These are phyloP conservation scores for Microtus richardsoni DNA, from an alignment of 2,113 vertebrate species.

Conservation along the genomic window DNA sequence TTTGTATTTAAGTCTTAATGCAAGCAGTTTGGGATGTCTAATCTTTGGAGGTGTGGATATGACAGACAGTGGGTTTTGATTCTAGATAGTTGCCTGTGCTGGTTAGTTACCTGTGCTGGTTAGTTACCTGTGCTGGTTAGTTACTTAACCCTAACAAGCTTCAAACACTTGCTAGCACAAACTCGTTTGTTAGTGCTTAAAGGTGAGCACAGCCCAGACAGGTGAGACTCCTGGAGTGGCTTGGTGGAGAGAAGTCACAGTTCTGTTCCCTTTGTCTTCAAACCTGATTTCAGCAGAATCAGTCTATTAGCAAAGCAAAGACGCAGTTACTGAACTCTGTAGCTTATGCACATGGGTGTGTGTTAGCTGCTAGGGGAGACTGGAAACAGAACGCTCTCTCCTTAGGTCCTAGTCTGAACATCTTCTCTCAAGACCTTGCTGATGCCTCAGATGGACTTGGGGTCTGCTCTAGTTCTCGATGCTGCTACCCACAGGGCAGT, in stretches of 20 bases:
- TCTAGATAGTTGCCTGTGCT: neutral
- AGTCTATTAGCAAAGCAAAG: neutral
- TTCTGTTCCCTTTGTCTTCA: neutral
- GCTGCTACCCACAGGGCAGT: neutral
- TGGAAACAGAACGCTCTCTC: neutral
- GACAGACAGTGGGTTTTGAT: neutral
- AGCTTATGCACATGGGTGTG: neutral
- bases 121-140: neutral
- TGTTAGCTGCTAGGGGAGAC: neutral
- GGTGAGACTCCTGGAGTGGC: neutral
- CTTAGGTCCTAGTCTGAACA: neutral
- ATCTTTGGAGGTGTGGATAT: neutral
- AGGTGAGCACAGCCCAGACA: neutral
- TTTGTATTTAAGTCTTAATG: conserved; percentile 25
- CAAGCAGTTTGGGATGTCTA: neutral
- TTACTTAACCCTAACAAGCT: neutral
- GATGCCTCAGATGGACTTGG: neutral
- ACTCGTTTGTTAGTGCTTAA: neutral
- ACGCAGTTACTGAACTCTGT: neutral
- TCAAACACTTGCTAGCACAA: neutral
- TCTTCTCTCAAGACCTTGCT: neutral
- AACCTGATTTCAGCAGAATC: neutral
- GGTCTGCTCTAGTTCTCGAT: neutral
- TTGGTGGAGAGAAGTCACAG: neutral
- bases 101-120: neutral